phyloP scores from a whole-genome alignment of 1,140 invertebrate species.

The Chelonus insularis region DNA sequence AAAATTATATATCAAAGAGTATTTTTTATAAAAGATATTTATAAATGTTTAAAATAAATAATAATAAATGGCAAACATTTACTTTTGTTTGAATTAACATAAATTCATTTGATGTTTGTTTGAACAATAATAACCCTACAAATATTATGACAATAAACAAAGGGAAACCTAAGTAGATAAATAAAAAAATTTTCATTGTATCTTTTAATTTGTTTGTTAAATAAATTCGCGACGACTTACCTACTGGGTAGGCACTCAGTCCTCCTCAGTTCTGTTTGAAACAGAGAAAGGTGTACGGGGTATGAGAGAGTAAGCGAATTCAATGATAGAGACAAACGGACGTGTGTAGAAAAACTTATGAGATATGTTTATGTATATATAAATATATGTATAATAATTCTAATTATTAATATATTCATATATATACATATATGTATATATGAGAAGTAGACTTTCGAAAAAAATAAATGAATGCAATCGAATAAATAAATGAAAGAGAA shows the following conservation, averaged over 20 bases:
- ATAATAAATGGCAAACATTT: too few relatives aligned
- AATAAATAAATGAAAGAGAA: too few relatives aligned
- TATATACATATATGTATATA: too few relatives aligned
- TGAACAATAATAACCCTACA: background rate
- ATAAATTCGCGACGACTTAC: slow-evolving; percentile 56
- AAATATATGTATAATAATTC: too few relatives aligned
- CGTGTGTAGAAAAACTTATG: too few relatives aligned
- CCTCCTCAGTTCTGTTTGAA: slow-evolving; percentile 60
- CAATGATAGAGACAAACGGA: slow-evolving; percentile 38
- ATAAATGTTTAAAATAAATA: background rate
- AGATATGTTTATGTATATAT: too few relatives aligned
- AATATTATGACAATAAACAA: background rate
- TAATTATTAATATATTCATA: too few relatives aligned
- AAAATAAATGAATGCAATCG: too few relatives aligned
- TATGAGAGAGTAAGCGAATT: slow-evolving; percentile 53
- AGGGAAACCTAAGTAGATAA: too few relatives aligned
- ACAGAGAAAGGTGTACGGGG: slow-evolving; percentile 59
- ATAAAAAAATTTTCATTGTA: background rate
- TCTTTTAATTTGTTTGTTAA: slow-evolving; percentile 12
- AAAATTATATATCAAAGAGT: background rate
- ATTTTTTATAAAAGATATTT: background rate
- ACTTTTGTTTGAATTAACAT: too few relatives aligned
- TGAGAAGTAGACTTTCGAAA: too few relatives aligned
- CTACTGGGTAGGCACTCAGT: slow-evolving; percentile 56
- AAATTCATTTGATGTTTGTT: too few relatives aligned